Percentiles rank a stretch among this genome's conserved stretches.
phyloP scores from a whole-genome alignment of 2,797 vertebrate species.

The Kryptopterus vitreolus region DNA sequence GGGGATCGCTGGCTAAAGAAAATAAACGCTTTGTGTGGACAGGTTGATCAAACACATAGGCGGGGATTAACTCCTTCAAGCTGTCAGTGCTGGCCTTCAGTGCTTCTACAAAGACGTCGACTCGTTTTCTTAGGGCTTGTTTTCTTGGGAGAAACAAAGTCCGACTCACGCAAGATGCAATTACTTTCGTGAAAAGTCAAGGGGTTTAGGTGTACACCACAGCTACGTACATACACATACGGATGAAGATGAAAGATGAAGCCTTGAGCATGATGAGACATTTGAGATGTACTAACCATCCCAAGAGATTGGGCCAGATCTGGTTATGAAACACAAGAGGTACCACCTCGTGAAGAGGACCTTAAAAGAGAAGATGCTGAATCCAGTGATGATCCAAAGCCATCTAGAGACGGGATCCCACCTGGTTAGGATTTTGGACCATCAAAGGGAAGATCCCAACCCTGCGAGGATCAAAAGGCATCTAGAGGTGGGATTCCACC shows the following conservation, averaged over 20 bases:
- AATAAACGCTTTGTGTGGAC: conserved; percentile 3
- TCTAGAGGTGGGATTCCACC: too few relatives aligned
- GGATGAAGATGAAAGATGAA: not conserved
- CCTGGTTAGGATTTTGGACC: too few relatives aligned
- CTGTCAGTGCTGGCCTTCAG: conserved; percentile 12
- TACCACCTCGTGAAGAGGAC: too few relatives aligned
- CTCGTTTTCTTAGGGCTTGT: not conserved
- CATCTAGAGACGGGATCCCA: too few relatives aligned
- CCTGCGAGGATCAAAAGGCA: too few relatives aligned
- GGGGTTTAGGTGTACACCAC: not conserved
- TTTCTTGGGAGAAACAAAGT: not conserved
- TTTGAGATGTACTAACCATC: not conserved
- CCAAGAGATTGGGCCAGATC: too few relatives aligned
- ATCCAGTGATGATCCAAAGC: too few relatives aligned
- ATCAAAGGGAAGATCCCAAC: too few relatives aligned
- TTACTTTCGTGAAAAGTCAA: not conserved
- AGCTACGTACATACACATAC: not conserved
- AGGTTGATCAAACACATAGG: conserved; percentile 34
- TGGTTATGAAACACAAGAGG: too few relatives aligned
- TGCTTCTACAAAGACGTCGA: not conserved
- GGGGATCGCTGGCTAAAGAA: not conserved
- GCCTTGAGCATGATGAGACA: not conserved
- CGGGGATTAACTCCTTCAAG: conserved; percentile 41
- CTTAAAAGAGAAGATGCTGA: too few relatives aligned
- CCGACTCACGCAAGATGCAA: not conserved